These are phyloP conservation scores for Pachypeltis micranthus DNA, from an alignment of 1,140 invertebrate species.

Conservation along the genomic window DNA sequence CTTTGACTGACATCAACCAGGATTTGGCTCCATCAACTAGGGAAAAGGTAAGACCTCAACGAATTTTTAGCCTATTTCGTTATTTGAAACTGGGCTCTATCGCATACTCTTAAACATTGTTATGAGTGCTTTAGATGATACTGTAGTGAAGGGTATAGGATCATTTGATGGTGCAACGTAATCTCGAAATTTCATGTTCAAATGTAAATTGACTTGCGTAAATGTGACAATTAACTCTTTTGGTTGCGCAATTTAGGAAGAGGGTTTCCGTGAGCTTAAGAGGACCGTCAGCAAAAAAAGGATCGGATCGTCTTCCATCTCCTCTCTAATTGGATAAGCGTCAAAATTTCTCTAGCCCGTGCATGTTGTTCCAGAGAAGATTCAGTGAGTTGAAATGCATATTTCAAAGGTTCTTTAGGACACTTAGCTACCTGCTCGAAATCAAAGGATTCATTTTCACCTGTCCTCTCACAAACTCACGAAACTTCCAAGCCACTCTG, in stretches of 20 bases:
- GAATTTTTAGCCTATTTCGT: too few relatives aligned
- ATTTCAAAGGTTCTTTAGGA: not conserved
- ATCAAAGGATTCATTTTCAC: not conserved
- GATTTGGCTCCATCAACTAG: too few relatives aligned
- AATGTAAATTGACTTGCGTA: not conserved
- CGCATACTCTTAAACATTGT: not conserved
- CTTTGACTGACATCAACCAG: too few relatives aligned
- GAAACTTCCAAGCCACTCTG: too few relatives aligned
- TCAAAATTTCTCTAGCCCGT: too few relatives aligned
- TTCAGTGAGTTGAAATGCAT: too few relatives aligned
- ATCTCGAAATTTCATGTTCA: not conserved
- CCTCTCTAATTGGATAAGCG: not conserved
- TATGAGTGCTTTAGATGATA: not conserved
- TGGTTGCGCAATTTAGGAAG: not conserved
- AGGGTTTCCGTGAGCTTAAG: slow-evolving; percentile 3
- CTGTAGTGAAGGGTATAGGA: not conserved
- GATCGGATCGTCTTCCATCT: not conserved
- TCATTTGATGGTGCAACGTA: not conserved
- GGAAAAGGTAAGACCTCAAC: too few relatives aligned
- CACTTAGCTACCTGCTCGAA: not conserved
- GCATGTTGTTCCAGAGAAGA: too few relatives aligned
- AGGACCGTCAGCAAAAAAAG: slow-evolving; percentile 6
- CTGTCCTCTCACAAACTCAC: not conserved
- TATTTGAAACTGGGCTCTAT: not conserved
- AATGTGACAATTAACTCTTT: not conserved